Base-by-base conservation (phyloP, 2,888 invertebrate genomes). In the Xestia c-nigrum region DNA sequence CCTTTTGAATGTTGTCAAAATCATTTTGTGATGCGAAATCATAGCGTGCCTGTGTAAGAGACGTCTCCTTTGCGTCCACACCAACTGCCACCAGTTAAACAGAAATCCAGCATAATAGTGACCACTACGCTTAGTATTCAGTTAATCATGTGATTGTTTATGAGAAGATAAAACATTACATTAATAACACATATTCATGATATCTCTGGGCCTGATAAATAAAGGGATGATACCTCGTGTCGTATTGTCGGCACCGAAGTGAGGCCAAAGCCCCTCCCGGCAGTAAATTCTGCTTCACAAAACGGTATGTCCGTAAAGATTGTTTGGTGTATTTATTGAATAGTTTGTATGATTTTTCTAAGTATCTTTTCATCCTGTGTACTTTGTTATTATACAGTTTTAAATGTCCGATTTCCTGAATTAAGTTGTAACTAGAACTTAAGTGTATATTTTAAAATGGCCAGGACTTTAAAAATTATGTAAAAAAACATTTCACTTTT, bases 241-340 rank as follows among this genome's bases (percentile, higher is more conserved):
- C 57, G 76, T 86, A 81, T 74, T 83, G 67, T 74, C 73, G 84
- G 68, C 82, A 77, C 69, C 38, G 72, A 68, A 75, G 71, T 83
- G 84, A 76, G 81, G 86, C 84, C 82, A 81, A 84, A 76, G 72
- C 81, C 76, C 79, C 65, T 59, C 85, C 72, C 81, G 76, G 76
- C 78, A 77, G 83, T 88, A 89, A 89, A 88, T 88, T 77, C 75
- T 74, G 61, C 77, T 85, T 85, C 72, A 74, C 79, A 66, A 80
- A 84, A 81, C 72, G 76, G 83, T 80, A 83, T 78, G 78, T 87
- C 79, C 84, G 78, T 80, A 82, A 70, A 65, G 66, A 78, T 85
- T 71, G 81, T 79, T 83, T 50, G 6, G 55, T 74, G 31, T 74
- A 73, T 72, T 31, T 69, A 73, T 72, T 74, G 67, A 68, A 55